Evolutionary conservation across 1,140 invertebrate species (phyloP).

Genomic region (Ruditapes philippinarum): DNA sequence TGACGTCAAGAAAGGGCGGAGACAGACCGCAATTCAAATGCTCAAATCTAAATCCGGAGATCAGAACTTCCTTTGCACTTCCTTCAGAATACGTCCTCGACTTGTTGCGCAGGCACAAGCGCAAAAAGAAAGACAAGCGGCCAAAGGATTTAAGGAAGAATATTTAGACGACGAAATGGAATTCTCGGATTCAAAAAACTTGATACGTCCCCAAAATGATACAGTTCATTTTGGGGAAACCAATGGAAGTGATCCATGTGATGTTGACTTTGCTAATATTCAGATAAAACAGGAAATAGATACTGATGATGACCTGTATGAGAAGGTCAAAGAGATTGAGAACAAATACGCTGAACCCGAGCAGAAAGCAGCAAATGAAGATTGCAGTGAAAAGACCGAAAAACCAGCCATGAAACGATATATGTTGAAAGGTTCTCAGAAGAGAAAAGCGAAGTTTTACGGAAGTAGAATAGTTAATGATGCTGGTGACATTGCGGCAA

Average conservation of each 20-base stretch:
- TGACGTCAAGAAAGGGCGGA: slow-evolving; percentile 76
- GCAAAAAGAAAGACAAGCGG: slow-evolving; percentile 62
- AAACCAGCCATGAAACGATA: slow-evolving; percentile 16
- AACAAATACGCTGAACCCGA: not conserved
- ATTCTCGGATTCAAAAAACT: slow-evolving; percentile 52
- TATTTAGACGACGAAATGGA: slow-evolving; percentile 48
- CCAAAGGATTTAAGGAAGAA: slow-evolving; percentile 66
- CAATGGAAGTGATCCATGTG: slow-evolving; percentile 14
- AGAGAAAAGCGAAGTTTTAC: slow-evolving; percentile 51
- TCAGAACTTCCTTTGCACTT: slow-evolving; percentile 81
- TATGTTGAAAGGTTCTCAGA: slow-evolving; percentile 13
- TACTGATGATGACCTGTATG: slow-evolving; percentile 44
- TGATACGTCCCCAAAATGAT: slow-evolving; percentile 70
- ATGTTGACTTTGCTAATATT: slow-evolving; percentile 26
- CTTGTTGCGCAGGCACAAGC: slow-evolving; percentile 57
- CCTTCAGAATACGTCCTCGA: slow-evolving; percentile 78
- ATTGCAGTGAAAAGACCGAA: not conserved
- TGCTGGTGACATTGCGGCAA: not conserved
- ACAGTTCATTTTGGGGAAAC: slow-evolving; percentile 67
- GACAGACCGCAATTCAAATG: slow-evolving; percentile 75
- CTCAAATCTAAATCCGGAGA: slow-evolving; percentile 77
- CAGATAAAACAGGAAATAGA: slow-evolving; percentile 28
- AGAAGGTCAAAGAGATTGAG: slow-evolving; percentile 2
- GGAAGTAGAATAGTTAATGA: slow-evolving; percentile 50
- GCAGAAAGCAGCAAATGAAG: not conserved